These are phyloP conservation scores for Biston betularia DNA, from an alignment of 2,888 invertebrate species.

Conservation along the genomic window DNA sequence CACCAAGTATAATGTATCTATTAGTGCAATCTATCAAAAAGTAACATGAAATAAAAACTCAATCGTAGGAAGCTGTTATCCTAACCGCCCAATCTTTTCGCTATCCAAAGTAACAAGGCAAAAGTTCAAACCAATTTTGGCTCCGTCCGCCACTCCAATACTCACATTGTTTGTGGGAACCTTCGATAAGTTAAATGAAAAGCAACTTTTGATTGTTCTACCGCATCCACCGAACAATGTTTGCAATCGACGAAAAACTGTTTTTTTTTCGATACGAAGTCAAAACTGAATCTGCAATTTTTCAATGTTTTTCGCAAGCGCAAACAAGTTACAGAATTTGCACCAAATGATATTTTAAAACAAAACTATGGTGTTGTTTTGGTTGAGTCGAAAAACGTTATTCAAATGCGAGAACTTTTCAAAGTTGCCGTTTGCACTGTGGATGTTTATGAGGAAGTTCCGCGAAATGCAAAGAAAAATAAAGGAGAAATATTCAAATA, in stretches of 20 bases:
- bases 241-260: slow-evolving; percentile 46
- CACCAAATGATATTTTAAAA: slow-evolving; percentile 39
- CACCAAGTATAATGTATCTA: no score
- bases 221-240: slow-evolving; percentile 52
- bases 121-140: slow-evolving; percentile 70
- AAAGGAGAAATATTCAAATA: slow-evolving; percentile 9
- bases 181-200: slow-evolving; percentile 73
- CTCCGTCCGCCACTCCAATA: slow-evolving; percentile 53
- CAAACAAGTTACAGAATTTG: slow-evolving; percentile 53
- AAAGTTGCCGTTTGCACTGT: slow-evolving; percentile 22
- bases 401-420: slow-evolving; percentile 16
- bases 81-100: slow-evolving; percentile 36
- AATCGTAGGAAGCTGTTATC: slow-evolving; percentile 29
- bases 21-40: no score
- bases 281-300: slow-evolving; percentile 54
- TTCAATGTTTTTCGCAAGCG: slow-evolving; percentile 48
- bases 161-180: slow-evolving; percentile 62
- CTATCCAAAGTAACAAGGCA: slow-evolving; percentile 57
- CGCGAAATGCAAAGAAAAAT: slow-evolving; percentile 18
- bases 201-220: slow-evolving; percentile 72
- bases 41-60: not conserved
- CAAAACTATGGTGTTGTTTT: slow-evolving; percentile 22
- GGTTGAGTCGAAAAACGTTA: slow-evolving; percentile 22
- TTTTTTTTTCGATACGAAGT: slow-evolving; percentile 44
- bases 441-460: slow-evolving; percentile 25